Conservation (phyloP, 2,797 vertebrate species). For the Clarias laeviceps region DNA sequence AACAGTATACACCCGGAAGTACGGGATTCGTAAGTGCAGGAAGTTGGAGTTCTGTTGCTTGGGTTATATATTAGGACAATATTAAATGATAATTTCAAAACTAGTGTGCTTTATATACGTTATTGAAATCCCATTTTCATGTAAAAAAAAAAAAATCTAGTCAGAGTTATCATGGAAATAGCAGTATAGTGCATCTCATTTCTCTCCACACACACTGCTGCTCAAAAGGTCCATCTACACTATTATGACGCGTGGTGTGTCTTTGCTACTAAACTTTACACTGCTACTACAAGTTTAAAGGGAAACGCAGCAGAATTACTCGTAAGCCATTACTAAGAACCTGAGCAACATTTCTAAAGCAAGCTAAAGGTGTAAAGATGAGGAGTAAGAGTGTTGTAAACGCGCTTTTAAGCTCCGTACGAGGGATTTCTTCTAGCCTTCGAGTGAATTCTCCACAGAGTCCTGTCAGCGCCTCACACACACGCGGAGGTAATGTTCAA, state of each 20-base stretch:
- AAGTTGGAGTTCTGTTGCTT: slow-evolving; percentile 12
- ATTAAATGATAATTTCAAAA: neutral
- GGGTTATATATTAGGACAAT: slow-evolving; percentile 2
- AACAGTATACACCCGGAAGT: neutral
- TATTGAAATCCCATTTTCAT: neutral
- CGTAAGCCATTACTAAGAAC: neutral
- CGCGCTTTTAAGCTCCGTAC: slow-evolving; percentile 43
- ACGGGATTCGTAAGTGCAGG: neutral
- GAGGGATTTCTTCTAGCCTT: slow-evolving; percentile 37
- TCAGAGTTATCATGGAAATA: neutral
- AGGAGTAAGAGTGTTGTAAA: slow-evolving; percentile 48
- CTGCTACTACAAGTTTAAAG: neutral
- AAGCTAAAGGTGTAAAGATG: slow-evolving; percentile 40
- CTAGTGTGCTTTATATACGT: neutral
- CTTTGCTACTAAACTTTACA: neutral
- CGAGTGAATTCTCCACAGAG: slow-evolving; percentile 47
- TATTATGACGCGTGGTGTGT: neutral
- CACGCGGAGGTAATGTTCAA: slow-evolving; percentile 61
- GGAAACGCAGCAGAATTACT: neutral
- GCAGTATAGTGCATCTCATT: neutral
- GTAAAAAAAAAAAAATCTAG: slow-evolving; percentile 15
- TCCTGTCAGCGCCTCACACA: slow-evolving; percentile 12
- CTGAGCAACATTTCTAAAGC: neutral
- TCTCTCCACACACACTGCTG: too few species aligned
- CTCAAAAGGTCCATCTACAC: neutral